Conservation (phyloP, 2,113 vertebrate genomes). For the Nannobrachium achirus region DNA sequence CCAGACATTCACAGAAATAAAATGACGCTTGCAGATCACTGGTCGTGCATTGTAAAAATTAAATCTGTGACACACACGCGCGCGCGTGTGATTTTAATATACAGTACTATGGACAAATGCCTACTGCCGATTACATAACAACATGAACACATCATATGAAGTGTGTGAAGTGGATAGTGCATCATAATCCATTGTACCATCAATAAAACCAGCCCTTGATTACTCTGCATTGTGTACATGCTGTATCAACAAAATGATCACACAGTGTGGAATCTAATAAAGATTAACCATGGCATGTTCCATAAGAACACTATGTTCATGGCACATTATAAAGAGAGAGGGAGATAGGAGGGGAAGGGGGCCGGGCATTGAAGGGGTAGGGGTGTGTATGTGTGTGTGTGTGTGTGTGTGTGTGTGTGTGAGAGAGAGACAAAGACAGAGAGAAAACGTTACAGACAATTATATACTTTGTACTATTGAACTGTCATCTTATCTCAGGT, state of each 20-base stretch:
- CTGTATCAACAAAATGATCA: not conserved
- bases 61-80: no score
- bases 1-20: not conserved
- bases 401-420: no score
- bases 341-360: not conserved
- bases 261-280: not conserved
- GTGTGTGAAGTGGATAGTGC: no score
- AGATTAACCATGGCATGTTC: constrained; percentile 15
- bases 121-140: no score
- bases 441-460: not conserved
- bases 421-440: not conserved
- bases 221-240: not conserved
- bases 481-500: constrained; percentile 9
- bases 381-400: no score
- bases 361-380: no score
- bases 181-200: constrained; percentile 6
- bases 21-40: not conserved
- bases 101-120: no score
- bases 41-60: no score
- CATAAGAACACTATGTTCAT: not conserved
- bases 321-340: not conserved
- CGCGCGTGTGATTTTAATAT: no score
- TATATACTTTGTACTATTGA: not conserved
- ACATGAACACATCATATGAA: no score
- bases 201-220: constrained; percentile 12